These are phyloP conservation scores for Mythimna pallens DNA, from an alignment of 2,888 invertebrate genomes.

Conservation along the genomic window DNA sequence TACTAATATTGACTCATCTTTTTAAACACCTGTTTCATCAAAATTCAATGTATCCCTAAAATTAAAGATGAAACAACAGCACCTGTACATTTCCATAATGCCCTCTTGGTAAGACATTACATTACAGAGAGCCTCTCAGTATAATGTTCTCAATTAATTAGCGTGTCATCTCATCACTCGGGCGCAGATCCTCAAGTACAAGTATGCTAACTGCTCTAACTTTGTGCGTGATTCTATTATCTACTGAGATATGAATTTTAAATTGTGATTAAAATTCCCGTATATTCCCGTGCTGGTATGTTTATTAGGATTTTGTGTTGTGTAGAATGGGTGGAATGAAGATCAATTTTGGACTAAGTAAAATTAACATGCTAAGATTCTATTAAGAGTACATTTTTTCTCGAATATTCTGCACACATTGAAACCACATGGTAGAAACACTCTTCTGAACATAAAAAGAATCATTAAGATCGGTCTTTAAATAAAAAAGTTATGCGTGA, in stretches of 20 bases:
- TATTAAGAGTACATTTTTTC: too few relatives aligned
- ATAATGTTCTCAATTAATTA: constrained; percentile 39
- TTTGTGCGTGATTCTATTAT: constrained; percentile 57
- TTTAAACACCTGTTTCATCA: neutral
- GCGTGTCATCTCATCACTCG: constrained; percentile 31
- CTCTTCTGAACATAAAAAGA: too few relatives aligned
- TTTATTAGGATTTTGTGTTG: constrained; percentile 6
- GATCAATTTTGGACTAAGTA: too few relatives aligned
- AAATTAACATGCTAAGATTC: too few relatives aligned
- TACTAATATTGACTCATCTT: too few relatives aligned
- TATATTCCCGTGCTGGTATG: neutral
- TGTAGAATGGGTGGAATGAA: neutral
- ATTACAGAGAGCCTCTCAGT: constrained; percentile 23
- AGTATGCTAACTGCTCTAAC: constrained; percentile 50
- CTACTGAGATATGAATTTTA: constrained; percentile 44
- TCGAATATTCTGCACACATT: too few relatives aligned
- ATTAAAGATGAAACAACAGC: neutral
- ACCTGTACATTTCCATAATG: constrained; percentile 7
- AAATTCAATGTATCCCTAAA: neutral
- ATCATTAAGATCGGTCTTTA: too few relatives aligned
- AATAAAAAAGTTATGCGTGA: too few relatives aligned
- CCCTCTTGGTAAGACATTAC: constrained; percentile 11
- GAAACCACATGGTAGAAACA: too few relatives aligned
- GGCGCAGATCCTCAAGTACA: constrained; percentile 32
- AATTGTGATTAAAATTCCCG: neutral